Percentiles rank a stretch among this genome's conserved stretches.
Evolutionary conservation across 2,113 vertebrate species (phyloP).

Genomic region (Rhinolophus ferrumequinum): DNA sequence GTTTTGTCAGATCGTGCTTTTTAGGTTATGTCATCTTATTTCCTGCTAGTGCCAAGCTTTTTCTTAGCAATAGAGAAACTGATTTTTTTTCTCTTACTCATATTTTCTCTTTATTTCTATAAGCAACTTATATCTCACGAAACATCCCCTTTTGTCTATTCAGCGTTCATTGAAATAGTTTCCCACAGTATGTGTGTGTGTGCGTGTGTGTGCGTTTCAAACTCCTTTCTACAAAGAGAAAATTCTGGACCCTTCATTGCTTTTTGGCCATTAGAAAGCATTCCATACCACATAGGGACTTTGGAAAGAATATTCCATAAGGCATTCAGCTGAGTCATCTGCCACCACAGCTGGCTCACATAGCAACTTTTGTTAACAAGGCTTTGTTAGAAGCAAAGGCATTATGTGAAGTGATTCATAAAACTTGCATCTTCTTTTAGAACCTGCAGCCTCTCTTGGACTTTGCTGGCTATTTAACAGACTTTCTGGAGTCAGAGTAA

Average conservation of each 20-base stretch:
- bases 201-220: neutral
- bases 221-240: neutral
- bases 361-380: neutral
- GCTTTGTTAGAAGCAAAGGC: constrained; percentile 22
- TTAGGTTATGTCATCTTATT: constrained; percentile 46
- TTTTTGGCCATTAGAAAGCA: neutral
- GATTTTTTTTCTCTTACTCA: constrained; percentile 2
- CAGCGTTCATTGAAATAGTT: neutral
- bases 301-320: constrained; percentile 2
- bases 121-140: neutral
- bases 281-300: neutral
- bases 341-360: neutral
- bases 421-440: neutral
- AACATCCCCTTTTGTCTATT: constrained; percentile 15
- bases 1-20: constrained; percentile 19
- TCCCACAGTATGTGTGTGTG: neutral
- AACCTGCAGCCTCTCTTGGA: neutral
- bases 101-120: constrained; percentile 23
- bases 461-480: neutral
- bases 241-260: neutral
- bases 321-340: neutral
- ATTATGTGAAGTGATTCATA: neutral
- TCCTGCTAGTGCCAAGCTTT: neutral
- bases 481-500: neutral
- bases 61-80: constrained; percentile 35